These are phyloP conservation scores for Congeria kusceri DNA, from an alignment of 2,888 invertebrate genomes.

Conservation along the genomic window DNA sequence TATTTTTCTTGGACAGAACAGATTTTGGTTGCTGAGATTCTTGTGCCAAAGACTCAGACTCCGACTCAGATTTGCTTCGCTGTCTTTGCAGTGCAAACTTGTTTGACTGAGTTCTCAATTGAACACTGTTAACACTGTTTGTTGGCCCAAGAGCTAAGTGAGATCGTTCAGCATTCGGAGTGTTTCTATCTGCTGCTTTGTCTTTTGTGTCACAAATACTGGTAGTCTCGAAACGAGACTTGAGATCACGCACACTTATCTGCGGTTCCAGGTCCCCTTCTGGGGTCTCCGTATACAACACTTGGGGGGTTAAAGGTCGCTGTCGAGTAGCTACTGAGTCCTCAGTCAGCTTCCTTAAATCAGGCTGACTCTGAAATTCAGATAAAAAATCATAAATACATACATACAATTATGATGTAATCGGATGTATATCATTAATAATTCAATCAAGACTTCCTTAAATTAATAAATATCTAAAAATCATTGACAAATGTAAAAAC, in stretches of 20 bases:
- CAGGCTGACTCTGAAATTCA: slow-evolving; percentile 66
- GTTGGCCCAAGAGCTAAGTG: slow-evolving; percentile 13
- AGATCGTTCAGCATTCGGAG: slow-evolving; percentile 10
- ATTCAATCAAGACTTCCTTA: background rate
- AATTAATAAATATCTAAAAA: background rate
- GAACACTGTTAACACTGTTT: slow-evolving; percentile 25
- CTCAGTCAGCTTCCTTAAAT: slow-evolving; percentile 51
- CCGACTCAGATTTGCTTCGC: slow-evolving; percentile 78
- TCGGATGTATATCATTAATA: background rate
- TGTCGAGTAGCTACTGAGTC: slow-evolving; percentile 39
- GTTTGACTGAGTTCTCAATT: slow-evolving; percentile 13
- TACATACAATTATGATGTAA: no score
- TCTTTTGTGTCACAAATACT: slow-evolving; percentile 11
- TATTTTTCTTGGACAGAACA: slow-evolving; percentile 76
- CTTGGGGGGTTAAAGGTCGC: slow-evolving; percentile 58
- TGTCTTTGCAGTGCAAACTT: slow-evolving; percentile 19
- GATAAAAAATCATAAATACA: slow-evolving; percentile 2
- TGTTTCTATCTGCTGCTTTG: slow-evolving; percentile 12
- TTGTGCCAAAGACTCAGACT: slow-evolving; percentile 70
- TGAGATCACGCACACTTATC: slow-evolving; percentile 75
- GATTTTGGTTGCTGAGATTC: slow-evolving; percentile 77
- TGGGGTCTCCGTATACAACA: slow-evolving; percentile 37
- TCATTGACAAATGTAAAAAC: background rate
- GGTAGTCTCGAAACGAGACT: slow-evolving; percentile 75
- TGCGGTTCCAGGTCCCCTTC: slow-evolving; percentile 38